A percentile compares a stretch with the other conserved stretches of the same genome.
Evolutionary conservation across 2,797 vertebrate genomes (phyloP).

Genomic region (Tokudaia muenninki): DNA sequence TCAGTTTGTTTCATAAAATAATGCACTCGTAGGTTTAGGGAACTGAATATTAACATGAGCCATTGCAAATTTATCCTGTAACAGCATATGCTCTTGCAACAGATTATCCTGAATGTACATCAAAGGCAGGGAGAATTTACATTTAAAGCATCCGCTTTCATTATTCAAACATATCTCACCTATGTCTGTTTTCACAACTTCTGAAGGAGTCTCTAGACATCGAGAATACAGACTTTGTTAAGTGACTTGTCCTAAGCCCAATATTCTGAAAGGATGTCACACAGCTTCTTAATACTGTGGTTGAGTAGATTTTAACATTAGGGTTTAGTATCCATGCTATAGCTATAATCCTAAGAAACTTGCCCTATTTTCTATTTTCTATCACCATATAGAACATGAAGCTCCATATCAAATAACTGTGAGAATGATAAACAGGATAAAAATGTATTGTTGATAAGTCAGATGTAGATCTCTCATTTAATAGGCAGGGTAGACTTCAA

Average conservation of each 20-base stretch:
- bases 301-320: not conserved
- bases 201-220: not conserved
- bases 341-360: not conserved
- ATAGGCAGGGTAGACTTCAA: not conserved
- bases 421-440: not conserved
- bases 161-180: not conserved
- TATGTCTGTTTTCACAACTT: not conserved
- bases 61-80: slow-evolving; percentile 13
- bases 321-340: not conserved
- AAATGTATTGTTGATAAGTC: not conserved
- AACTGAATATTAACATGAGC: not conserved
- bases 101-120: not conserved
- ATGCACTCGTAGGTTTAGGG: not conserved
- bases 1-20: not conserved
- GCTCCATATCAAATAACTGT: slow-evolving; percentile 25
- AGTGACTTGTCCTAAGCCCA: not conserved
- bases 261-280: not conserved
- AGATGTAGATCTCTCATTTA: not conserved
- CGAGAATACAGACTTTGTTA: not conserved
- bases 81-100: not conserved
- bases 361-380: slow-evolving; percentile 1
- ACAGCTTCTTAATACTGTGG: not conserved
- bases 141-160: slow-evolving; percentile 31
- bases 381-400: not conserved
- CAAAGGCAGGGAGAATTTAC: slow-evolving; percentile 1